Evolutionary conservation across 2,113 vertebrate genomes (phyloP).

Genomic region (Delphinapterus leucas): DNA sequence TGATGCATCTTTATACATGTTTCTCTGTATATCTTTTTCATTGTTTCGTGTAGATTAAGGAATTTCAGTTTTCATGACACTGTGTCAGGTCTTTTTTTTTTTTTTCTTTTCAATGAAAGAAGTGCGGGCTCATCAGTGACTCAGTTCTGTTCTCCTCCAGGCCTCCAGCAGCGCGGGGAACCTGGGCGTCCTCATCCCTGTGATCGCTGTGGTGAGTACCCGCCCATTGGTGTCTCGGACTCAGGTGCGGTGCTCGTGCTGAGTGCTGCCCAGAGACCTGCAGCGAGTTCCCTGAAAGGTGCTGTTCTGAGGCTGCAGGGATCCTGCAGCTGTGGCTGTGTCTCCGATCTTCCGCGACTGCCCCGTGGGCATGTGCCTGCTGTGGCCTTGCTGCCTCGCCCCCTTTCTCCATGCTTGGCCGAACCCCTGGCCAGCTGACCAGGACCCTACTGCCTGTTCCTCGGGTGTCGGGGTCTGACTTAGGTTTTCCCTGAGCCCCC

Average conservation of each 20-base stretch:
- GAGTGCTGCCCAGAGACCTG: background rate
- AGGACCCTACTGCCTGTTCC: background rate
- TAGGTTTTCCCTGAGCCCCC: background rate
- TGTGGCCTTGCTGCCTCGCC: background rate
- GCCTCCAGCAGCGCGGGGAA: slow-evolving; percentile 97
- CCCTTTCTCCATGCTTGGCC: background rate
- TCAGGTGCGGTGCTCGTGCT: background rate
- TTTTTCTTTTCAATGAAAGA: background rate
- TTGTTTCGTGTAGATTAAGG: background rate
- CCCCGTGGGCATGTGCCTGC: background rate
- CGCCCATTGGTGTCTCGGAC: background rate
- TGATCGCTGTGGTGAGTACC: slow-evolving; percentile 96
- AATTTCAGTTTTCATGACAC: background rate
- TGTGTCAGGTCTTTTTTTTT: background rate
- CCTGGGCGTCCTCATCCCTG: slow-evolving; percentile 96
- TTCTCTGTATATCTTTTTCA: background rate
- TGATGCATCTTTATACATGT: background rate
- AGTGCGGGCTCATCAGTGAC: background rate
- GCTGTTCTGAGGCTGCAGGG: background rate
- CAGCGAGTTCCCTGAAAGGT: background rate
- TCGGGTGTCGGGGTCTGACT: background rate
- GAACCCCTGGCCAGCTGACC: accelerated
- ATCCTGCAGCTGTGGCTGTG: background rate
- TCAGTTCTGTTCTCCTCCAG: slow-evolving; percentile 78
- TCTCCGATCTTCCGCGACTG: background rate